These are phyloP conservation scores for Hydropsyche betteni DNA, from an alignment of 2,888 invertebrate species.

Conservation along the genomic window DNA sequence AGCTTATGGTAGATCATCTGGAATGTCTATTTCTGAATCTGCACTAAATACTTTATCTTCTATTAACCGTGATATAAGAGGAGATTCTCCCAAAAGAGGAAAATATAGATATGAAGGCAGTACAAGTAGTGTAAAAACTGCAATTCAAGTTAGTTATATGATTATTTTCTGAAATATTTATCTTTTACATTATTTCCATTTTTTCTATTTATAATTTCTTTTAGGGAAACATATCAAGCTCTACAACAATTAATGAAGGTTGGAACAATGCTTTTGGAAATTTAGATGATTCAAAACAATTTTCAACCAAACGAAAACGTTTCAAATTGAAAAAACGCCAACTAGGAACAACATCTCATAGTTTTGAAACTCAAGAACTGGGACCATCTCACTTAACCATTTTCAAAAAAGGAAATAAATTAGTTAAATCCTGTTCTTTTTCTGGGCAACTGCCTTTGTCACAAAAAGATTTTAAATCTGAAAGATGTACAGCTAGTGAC, in stretches of 20 bases:
- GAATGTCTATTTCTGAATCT: conserved; percentile 89
- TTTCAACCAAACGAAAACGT: conserved; percentile 62
- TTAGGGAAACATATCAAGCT: conserved; percentile 65
- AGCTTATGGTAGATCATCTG: conserved; percentile 63
- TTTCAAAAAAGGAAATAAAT: conserved; percentile 56
- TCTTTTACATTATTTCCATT: too few relatives aligned
- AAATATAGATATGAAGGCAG: conserved; percentile 63
- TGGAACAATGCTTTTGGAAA: conserved; percentile 65
- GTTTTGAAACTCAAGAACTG: conserved; percentile 54
- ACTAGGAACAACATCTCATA: conserved; percentile 54
- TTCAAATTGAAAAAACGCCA: conserved; percentile 59
- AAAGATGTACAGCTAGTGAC: conserved; percentile 71
- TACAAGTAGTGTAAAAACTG: conserved; percentile 57
- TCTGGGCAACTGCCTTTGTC: conserved; percentile 71
- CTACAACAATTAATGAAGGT: conserved; percentile 66
- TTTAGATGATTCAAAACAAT: conserved; percentile 61
- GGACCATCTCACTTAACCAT: conserved; percentile 55
- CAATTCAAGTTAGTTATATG: conserved; percentile 59
- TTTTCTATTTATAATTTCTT: conserved; percentile 8
- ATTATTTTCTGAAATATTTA: not conserved
- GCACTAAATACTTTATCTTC: conserved; percentile 78
- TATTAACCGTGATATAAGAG: conserved; percentile 56
- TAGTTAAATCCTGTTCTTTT: conserved; percentile 80
- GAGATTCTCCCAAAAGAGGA: conserved; percentile 61
- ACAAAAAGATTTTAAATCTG: conserved; percentile 66